phyloP scores from a whole-genome alignment of 2,113 vertebrate genomes.

The Tragelaphus strepsiceros region DNA sequence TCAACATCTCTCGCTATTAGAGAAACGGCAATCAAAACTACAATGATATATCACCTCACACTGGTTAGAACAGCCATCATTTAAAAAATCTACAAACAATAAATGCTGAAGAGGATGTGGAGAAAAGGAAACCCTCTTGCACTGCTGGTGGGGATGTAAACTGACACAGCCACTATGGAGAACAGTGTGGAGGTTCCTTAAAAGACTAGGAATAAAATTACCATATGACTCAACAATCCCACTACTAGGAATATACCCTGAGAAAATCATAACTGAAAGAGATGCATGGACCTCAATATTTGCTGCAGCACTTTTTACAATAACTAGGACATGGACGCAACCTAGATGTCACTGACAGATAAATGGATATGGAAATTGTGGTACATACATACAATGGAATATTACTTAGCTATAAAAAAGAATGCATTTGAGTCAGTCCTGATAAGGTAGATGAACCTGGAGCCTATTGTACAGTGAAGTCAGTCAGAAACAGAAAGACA shows the following conservation, averaged over 20 bases:
- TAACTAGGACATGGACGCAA: not conserved
- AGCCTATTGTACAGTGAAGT: not conserved
- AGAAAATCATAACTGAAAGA: not conserved
- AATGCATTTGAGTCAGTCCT: not conserved
- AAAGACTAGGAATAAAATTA: not conserved
- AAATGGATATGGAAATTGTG: not conserved
- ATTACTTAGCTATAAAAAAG: not conserved
- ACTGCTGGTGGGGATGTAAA: not conserved
- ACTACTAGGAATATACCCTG: not conserved
- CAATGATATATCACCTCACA: not conserved
- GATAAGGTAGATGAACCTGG: not conserved
- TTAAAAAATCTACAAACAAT: not conserved
- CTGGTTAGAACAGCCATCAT: not conserved
- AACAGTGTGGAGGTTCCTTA: not conserved
- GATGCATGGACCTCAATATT: not conserved
- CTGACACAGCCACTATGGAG: not conserved
- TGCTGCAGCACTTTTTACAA: not conserved
- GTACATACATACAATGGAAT: not conserved
- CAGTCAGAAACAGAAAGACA: not conserved
- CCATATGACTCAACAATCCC: not conserved
- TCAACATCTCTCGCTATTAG: not conserved
- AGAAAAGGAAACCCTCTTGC: not conserved
- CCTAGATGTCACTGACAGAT: not conserved
- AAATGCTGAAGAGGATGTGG: not conserved
- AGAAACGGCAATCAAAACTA: not conserved